Evolutionary conservation across 2,113 vertebrate species (phyloP), one percentile per base, ranked within the genome.

Genomic region (Cyprinus carpio): DNA sequence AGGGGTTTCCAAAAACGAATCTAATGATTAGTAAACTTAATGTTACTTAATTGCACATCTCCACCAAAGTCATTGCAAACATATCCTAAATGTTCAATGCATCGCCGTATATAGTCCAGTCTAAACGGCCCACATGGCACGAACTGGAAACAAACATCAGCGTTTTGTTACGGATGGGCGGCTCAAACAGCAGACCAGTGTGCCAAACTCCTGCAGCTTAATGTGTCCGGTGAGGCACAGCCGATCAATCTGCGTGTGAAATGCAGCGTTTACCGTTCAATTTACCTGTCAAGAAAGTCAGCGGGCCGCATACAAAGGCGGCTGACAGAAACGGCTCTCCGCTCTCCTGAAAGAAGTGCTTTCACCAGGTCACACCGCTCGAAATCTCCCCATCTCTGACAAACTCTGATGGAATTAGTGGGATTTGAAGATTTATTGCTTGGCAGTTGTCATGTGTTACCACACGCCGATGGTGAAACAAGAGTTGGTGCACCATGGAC

Each of bases 161-260:
- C 27, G 23, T 31, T 75, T 64, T 51, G 81, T 74, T 71, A 84
- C 18, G 83, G 84, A 86, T 75, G 64, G 34, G 43, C 25, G 65
- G n/a, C 78, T 16, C 43, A 81, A 49, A 86, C 80, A 82, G 60
- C 84, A 64, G 27, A 13, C 65, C 16, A 25, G 56, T 29, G n/a
- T 43, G 37, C 20, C 64, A 40, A 43, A 40, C 58, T 49, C 40
- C 72, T 34, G 49, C 65, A 29, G 23, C 51, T 72, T 31, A 82
- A 77, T 60, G 60, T 29, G 75, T 40, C 76, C 46, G 40, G 6
- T 56, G 60, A n/a, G 79, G 72, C 62, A 25, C 5, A 49, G 58
- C 76, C 56, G 20, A 84, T 81, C 81, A 84, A 64, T 60, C 82
- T 75, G 31, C 5, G 71, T 62, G 81, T 75, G 67, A 75, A 65